phyloP scores from a whole-genome alignment of 92 coral and sea anemone genomes.

The Palythoa heliodiscus region DNA sequence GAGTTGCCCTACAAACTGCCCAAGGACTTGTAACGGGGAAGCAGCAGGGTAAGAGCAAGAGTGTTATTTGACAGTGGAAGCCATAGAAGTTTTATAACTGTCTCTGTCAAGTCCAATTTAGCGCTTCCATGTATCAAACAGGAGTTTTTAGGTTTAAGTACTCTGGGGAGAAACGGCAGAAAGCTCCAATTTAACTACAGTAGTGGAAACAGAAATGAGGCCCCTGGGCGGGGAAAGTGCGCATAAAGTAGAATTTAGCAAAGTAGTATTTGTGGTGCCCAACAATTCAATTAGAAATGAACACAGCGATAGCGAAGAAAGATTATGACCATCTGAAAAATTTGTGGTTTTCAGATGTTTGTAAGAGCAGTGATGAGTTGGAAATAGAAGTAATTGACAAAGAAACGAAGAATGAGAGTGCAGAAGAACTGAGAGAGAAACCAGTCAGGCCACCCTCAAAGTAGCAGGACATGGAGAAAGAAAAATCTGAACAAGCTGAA shows the following conservation, averaged over 20 bases:
- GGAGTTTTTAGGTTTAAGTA: not conserved
- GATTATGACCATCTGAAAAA: constrained; percentile 25
- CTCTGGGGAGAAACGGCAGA: not conserved
- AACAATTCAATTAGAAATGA: constrained; percentile 14
- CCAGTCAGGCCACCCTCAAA: too few species aligned
- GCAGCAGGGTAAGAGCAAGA: constrained; percentile 26
- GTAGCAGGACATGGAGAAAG: too few species aligned
- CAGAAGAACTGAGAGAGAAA: too few species aligned
- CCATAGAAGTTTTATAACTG: constrained; percentile 3
- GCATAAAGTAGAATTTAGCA: not conserved
- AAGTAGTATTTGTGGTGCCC: constrained; percentile 39
- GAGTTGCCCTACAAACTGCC: not conserved
- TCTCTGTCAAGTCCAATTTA: not conserved
- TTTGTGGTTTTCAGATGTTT: constrained; percentile 22
- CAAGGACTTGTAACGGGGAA: not conserved
- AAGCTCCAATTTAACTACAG: not conserved
- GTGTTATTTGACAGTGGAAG: not conserved
- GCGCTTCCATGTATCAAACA: not conserved
- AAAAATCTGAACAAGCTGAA: too few species aligned
- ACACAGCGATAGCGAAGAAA: constrained; percentile 9
- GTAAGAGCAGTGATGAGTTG: not conserved
- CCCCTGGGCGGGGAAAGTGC: too few species aligned
- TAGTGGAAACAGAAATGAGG: not conserved
- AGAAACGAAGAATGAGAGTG: too few species aligned
- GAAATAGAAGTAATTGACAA: not conserved